phyloP scores from a whole-genome alignment of 2,797 vertebrate genomes.

The Gambusia yucatana region DNA sequence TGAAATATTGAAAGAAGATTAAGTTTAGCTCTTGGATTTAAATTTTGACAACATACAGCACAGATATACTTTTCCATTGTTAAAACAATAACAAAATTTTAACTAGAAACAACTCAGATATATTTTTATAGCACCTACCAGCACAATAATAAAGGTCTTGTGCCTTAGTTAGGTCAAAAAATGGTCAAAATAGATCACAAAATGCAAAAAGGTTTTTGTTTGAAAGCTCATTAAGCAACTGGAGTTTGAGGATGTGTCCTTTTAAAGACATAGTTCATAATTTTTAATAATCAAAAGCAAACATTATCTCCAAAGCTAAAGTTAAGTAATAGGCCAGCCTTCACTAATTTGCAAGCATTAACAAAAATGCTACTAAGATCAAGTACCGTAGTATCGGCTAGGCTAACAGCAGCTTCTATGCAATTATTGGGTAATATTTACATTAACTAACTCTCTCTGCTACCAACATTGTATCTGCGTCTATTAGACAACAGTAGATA shows the following conservation, averaged over 20 bases:
- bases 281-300: neutral
- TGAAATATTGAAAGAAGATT: neutral
- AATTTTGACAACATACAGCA: neutral
- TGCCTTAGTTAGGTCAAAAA: neutral
- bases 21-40: neutral
- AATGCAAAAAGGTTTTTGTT: neutral
- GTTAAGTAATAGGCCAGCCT: neutral
- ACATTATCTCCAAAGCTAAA: neutral
- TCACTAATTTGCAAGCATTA: neutral
- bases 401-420: neutral
- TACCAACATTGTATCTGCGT: neutral
- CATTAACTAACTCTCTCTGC: neutral
- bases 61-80: neutral
- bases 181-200: neutral
- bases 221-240: neutral
- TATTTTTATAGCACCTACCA: neutral
- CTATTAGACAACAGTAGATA: neutral
- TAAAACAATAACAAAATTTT: neutral
- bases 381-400: neutral
- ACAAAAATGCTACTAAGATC: neutral
- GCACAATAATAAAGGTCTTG: neutral
- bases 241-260: neutral
- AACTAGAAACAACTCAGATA: neutral
- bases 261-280: neutral
- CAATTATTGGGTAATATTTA: neutral